Evolutionary conservation across 2,888 invertebrate species (phyloP).

Genomic region (Candidula unifasciata): DNA sequence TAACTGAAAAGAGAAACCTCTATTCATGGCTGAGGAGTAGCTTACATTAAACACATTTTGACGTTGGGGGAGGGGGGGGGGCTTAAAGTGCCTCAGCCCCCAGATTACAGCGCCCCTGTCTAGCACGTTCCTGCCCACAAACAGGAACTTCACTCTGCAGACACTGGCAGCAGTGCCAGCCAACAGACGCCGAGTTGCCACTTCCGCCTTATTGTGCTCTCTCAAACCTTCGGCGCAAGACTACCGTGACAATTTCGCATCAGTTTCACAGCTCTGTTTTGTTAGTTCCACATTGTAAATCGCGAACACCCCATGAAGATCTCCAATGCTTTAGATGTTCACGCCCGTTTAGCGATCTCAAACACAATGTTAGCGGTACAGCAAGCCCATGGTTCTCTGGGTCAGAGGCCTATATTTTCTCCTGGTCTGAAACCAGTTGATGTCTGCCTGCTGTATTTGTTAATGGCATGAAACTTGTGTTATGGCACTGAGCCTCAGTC

Average conservation of each 20-base stretch:
- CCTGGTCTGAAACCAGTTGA: constrained; percentile 5
- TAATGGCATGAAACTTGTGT: constrained; percentile 11
- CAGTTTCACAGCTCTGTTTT: not conserved
- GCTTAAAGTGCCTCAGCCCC: no score
- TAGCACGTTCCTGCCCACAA: no score
- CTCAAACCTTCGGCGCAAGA: not conserved
- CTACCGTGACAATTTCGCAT: not conserved
- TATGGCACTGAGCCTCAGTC: not conserved
- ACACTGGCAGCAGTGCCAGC: not conserved
- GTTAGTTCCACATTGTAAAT: constrained; percentile 2
- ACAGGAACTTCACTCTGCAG: not conserved
- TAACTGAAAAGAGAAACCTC: no score
- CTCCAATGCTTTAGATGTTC: not conserved
- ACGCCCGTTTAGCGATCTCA: constrained; percentile 28
- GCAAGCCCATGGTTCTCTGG: not conserved
- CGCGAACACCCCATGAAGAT: not conserved
- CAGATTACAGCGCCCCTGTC: no score
- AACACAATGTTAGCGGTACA: not conserved
- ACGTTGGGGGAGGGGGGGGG: no score
- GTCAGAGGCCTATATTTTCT: constrained; percentile 13
- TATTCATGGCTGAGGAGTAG: no score
- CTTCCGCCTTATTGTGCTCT: not conserved
- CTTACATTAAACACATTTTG: no score
- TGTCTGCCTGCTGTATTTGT: not conserved
- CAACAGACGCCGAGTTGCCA: no score